phyloP scores from a whole-genome alignment of 2,113 vertebrate genomes.

The Pomatorhinus ruficollis region DNA sequence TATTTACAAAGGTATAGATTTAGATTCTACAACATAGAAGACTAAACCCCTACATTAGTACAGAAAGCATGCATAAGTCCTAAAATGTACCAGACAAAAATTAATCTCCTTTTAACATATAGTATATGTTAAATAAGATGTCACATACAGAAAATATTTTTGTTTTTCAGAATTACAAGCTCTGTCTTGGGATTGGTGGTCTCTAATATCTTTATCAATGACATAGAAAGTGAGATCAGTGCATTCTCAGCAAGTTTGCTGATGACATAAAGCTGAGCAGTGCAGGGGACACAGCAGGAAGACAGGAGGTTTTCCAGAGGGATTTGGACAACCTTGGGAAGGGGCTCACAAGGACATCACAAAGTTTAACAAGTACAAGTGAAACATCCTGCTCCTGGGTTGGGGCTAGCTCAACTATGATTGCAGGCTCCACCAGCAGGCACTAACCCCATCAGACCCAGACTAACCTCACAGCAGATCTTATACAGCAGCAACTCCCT shows the following conservation, averaged over 20 bases:
- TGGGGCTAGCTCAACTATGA: fast-evolving
- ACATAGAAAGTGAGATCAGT: not conserved
- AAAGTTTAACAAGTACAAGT: not conserved
- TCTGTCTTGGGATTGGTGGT: not conserved
- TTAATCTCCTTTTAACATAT: not conserved
- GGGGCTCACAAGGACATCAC: not conserved
- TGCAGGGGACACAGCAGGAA: not conserved
- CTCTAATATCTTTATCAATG: not conserved
- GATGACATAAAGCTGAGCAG: not conserved
- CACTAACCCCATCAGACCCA: not conserved
- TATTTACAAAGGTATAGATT: not conserved
- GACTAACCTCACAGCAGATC: not conserved
- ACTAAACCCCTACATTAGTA: not conserved
- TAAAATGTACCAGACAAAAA: not conserved
- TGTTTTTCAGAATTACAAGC: not conserved
- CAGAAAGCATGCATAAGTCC: not conserved
- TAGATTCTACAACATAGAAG: not conserved
- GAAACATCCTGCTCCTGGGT: not conserved
- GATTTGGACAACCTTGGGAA: not conserved
- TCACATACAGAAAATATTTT: not conserved
- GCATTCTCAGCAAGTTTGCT: not conserved
- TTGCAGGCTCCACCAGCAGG: not conserved
- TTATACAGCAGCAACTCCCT: not conserved
- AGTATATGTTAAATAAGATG: not conserved
- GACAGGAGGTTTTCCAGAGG: not conserved